These are phyloP conservation scores for Clarias macrocephalus DNA, from an alignment of 2,113 vertebrate genomes.

Conservation along the genomic window DNA sequence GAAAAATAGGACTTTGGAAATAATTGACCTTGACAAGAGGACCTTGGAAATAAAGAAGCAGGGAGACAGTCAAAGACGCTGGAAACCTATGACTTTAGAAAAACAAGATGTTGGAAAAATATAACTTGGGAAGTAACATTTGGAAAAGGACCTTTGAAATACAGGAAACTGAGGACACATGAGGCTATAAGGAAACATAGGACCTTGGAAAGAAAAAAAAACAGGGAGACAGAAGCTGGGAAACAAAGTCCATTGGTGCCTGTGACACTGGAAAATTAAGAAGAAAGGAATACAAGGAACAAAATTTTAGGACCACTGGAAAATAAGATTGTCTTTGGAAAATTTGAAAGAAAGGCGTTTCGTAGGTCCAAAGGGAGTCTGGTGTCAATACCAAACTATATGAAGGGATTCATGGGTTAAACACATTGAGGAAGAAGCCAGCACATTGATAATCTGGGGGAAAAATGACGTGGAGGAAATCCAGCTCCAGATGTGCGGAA, in stretches of 20 bases:
- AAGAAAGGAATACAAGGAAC: no score
- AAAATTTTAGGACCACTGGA: not conserved
- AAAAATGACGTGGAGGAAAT: not conserved
- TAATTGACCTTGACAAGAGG: not conserved
- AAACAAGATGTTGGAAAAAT: not conserved
- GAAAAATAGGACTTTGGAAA: not conserved
- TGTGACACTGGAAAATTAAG: not conserved
- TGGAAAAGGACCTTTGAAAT: not conserved
- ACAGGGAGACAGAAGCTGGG: no score
- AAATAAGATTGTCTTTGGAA: not conserved
- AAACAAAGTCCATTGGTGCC: not conserved
- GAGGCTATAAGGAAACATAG: not conserved
- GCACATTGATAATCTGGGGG: not conserved
- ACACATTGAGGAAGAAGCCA: not conserved
- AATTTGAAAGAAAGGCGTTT: not conserved
- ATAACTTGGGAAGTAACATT: not conserved
- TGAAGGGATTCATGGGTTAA: not conserved
- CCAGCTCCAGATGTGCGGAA: not conserved
- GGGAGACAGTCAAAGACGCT: no score
- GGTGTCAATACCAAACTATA: not conserved
- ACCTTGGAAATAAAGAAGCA: no score
- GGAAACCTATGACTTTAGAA: not conserved
- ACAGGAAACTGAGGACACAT: not conserved
- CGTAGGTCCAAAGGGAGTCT: not conserved
- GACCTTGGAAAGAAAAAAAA: not conserved